phyloP scores from a whole-genome alignment of 2,888 invertebrate species.

The Nasonia oneida region DNA sequence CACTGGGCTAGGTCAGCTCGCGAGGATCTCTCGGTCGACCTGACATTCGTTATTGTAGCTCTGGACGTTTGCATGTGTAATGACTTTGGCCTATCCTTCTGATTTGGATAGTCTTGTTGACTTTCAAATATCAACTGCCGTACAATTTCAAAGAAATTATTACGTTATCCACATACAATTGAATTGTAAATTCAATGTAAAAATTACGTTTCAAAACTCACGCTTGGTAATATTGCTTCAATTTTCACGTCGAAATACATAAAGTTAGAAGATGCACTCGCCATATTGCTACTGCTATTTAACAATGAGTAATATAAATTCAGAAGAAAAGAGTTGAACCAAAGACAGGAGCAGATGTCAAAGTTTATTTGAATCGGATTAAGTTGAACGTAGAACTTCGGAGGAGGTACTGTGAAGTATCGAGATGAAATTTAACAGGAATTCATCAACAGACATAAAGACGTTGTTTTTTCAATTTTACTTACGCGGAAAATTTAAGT shows the following conservation, averaged over 20 bases:
- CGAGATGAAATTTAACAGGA: constrained; percentile 53
- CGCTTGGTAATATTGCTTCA: constrained; percentile 96
- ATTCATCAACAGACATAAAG: neutral
- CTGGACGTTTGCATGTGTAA: constrained; percentile 92
- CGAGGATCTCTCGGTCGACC: constrained; percentile 84
- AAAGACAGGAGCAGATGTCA: constrained; percentile 93
- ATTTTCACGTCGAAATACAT: constrained; percentile 92
- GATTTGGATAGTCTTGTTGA: constrained; percentile 87
- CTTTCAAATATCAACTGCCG: constrained; percentile 89
- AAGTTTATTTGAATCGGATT: constrained; percentile 94
- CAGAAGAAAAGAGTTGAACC: constrained; percentile 96
- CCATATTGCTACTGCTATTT: constrained; percentile 77
- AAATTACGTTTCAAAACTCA: constrained; percentile 76
- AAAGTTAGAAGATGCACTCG: constrained; percentile 74
- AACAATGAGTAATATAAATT: constrained; percentile 90
- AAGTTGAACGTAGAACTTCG: constrained; percentile 94
- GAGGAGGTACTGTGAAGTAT: constrained; percentile 90
- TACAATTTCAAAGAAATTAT: constrained; percentile 44
- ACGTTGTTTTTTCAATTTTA: constrained; percentile 62
- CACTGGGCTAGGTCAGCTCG: constrained; percentile 90
- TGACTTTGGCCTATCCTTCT: constrained; percentile 92
- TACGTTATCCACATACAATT: neutral
- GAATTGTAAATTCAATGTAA: neutral
- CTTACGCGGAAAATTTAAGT: constrained; percentile 92
- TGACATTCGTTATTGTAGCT: constrained; percentile 86